Evolutionary conservation across 2,888 invertebrate species (phyloP).

Genomic region (Leptopilina myrica): DNA sequence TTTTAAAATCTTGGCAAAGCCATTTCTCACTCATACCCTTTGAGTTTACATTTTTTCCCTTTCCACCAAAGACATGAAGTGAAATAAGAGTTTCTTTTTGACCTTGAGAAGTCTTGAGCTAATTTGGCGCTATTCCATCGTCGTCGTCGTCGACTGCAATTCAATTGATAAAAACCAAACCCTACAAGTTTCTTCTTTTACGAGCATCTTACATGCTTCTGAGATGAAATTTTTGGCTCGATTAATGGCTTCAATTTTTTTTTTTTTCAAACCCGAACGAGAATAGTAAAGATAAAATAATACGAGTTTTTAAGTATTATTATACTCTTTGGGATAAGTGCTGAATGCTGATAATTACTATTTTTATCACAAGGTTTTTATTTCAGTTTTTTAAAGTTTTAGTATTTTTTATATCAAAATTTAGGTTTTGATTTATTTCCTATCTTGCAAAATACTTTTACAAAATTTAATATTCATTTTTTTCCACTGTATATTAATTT

Average conservation of each 20-base stretch:
- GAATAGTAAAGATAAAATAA: slow-evolving; percentile 22
- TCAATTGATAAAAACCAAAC: slow-evolving; percentile 33
- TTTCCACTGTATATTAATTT: too few relatives aligned
- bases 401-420: too few relatives aligned
- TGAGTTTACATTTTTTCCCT: too few relatives aligned
- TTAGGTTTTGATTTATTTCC: too few relatives aligned
- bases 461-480: too few relatives aligned
- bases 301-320: slow-evolving; percentile 39
- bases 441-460: too few relatives aligned
- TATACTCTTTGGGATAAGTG: slow-evolving; percentile 2
- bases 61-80: too few relatives aligned
- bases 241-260: neutral
- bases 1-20: slow-evolving; percentile 26
- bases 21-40: neutral
- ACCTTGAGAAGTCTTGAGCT: slow-evolving; percentile 25
- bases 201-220: slow-evolving; percentile 1
- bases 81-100: slow-evolving; percentile 8
- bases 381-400: too few relatives aligned
- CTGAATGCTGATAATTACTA: neutral
- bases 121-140: slow-evolving; percentile 35
- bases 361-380: too few relatives aligned
- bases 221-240: slow-evolving; percentile 11
- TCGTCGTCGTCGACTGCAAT: neutral
- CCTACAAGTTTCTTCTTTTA: slow-evolving; percentile 16
- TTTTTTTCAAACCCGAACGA: neutral